Evolutionary conservation across 2,113 vertebrate species (phyloP).

Genomic region (Brevimyrus niger): DNA sequence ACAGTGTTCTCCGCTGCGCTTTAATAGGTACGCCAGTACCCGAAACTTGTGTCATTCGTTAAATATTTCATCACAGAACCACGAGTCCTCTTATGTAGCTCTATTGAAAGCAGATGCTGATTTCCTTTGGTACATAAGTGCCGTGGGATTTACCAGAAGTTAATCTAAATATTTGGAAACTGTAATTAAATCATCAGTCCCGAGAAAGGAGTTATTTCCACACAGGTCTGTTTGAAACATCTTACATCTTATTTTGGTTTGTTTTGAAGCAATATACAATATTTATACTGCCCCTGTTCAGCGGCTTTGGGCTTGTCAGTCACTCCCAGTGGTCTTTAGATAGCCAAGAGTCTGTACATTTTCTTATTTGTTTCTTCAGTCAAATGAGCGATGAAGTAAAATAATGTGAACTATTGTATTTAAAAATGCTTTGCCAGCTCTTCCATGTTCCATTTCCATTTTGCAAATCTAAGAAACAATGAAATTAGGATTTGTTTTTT

Average conservation of each 20-base stretch:
- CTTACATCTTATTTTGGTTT: constrained; percentile 1
- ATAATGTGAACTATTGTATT: not conserved
- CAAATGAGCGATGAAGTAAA: not conserved
- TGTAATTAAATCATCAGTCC: constrained; percentile 1
- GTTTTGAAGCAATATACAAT: not conserved
- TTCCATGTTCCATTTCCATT: not conserved
- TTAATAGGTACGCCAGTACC: not conserved
- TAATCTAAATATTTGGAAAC: constrained; percentile 14
- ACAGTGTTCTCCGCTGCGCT: not conserved
- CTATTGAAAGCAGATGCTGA: constrained; percentile 10
- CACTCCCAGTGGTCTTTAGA: not conserved
- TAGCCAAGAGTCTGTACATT: not conserved
- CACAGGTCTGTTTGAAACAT: not conserved
- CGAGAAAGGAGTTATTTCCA: not conserved
- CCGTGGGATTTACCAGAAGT: not conserved
- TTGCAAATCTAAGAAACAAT: not conserved
- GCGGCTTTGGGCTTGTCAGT: not conserved
- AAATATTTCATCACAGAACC: not conserved
- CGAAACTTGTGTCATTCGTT: constrained; percentile 2
- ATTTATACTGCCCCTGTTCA: not conserved
- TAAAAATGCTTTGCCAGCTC: not conserved
- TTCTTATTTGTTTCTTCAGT: not conserved
- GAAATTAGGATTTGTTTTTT: not conserved
- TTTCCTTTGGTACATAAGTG: constrained; percentile 2
- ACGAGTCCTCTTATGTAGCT: not conserved